phyloP scores from a whole-genome alignment of 2,888 invertebrate genomes.

The Scaptomyza reducta region DNA sequence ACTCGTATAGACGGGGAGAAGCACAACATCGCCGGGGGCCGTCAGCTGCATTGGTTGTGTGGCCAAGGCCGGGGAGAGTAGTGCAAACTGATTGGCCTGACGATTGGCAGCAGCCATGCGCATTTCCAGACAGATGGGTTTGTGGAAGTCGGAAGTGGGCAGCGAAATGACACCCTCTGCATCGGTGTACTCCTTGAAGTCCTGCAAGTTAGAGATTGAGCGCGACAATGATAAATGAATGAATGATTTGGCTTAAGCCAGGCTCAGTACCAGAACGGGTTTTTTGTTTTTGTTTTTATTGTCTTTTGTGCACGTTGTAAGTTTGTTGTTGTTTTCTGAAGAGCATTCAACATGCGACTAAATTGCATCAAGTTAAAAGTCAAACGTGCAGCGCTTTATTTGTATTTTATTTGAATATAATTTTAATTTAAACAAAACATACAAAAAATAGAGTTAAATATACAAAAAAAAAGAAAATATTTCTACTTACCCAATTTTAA shows the following conservation, averaged over 20 bases:
- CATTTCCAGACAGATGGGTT: conserved; percentile 93
- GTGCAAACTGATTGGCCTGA: conserved; percentile 66
- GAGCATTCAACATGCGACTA: conserved; percentile 69
- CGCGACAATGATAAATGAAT: conserved; percentile 13
- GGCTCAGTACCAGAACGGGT: conserved; percentile 6
- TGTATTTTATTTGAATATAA: conserved; percentile 9
- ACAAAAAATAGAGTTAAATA: conserved; percentile 5
- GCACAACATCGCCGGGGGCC: conserved; percentile 30
- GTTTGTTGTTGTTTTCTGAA: conserved; percentile 38
- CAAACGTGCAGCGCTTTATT: conserved; percentile 65
- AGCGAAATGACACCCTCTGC: conserved; percentile 95
- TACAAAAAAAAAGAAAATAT: conserved; percentile 14
- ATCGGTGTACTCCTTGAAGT: conserved; percentile 95
- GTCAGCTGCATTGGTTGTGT: conserved; percentile 43
- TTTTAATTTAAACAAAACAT: conserved; percentile 12
- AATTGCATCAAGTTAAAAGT: conserved; percentile 61
- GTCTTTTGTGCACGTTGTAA: conserved; percentile 41
- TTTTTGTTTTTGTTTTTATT: conserved; percentile 15
- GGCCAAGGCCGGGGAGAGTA: conserved; percentile 64
- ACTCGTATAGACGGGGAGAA: conserved; percentile 49
- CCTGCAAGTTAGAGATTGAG: conserved; percentile 85
- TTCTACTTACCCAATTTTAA: conserved; percentile 42
- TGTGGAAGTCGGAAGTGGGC: conserved; percentile 92
- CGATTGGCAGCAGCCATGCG: conserved; percentile 83
- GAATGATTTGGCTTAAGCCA: conserved; percentile 3